These are phyloP conservation scores for Aphodius sticticus DNA, from an alignment of 2,888 invertebrate species.

Conservation along the genomic window DNA sequence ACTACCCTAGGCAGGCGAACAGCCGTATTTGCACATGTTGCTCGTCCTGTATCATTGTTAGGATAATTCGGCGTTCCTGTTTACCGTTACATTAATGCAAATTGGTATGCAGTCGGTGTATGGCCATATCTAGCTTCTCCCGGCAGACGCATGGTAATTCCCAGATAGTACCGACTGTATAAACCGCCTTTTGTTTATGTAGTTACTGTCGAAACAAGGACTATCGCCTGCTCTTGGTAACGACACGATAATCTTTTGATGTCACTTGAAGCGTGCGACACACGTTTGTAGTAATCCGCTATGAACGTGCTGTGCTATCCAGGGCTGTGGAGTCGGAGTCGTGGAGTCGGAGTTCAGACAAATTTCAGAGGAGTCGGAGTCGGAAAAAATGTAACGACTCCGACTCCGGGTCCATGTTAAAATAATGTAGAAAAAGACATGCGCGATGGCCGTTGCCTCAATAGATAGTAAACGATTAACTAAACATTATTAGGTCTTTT, in stretches of 20 bases:
- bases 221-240: background rate
- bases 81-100: background rate
- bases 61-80: background rate
- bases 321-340: too few species aligned
- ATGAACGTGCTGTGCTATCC: background rate
- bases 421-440: too few species aligned
- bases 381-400: too few species aligned
- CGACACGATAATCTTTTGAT: background rate
- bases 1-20: background rate
- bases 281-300: background rate
- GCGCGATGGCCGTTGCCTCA: too few species aligned
- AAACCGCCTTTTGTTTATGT: background rate
- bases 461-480: too few species aligned
- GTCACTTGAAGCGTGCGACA: background rate
- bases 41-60: background rate
- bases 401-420: too few species aligned
- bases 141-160: background rate
- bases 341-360: too few species aligned
- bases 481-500: too few species aligned
- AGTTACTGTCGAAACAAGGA: background rate
- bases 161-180: background rate
- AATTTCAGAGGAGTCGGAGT: too few species aligned
- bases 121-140: background rate
- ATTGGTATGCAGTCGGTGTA: background rate
- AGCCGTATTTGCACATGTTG: conserved; percentile 4